These are phyloP conservation scores for Mystacornis crossleyi DNA, from an alignment of 2,113 vertebrate genomes.

Conservation along the genomic window DNA sequence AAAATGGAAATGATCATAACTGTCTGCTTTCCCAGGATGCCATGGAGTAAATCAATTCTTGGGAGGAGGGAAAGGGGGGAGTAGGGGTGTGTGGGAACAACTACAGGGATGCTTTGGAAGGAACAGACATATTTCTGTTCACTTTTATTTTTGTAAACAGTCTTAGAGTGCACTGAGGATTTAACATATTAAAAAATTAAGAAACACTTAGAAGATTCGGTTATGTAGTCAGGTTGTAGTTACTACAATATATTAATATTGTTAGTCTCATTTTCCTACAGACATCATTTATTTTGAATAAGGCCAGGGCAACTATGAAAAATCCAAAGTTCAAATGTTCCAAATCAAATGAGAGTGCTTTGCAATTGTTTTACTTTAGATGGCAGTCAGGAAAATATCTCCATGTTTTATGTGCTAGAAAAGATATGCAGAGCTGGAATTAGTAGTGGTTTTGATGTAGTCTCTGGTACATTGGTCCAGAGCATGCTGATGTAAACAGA, in stretches of 20 bases:
- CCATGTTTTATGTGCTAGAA: neutral
- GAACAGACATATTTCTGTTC: neutral
- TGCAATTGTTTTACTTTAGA: neutral
- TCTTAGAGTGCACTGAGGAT: neutral
- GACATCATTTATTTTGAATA: neutral
- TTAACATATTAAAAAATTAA: neutral
- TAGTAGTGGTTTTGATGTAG: constrained; percentile 10
- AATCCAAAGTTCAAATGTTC: neutral
- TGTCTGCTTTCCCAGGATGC: neutral
- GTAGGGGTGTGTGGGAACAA: neutral
- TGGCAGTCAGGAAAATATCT: neutral
- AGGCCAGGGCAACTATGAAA: neutral
- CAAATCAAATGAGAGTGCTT: neutral
- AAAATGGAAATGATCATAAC: constrained; percentile 10
- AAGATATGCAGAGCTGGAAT: neutral
- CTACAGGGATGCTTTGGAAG: neutral
- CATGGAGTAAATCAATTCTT: neutral
- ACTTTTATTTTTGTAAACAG: neutral
- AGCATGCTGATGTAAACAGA: constrained; percentile 43
- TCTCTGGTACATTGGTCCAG: neutral
- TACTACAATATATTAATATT: neutral
- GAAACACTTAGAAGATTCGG: neutral
- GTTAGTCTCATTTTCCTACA: neutral
- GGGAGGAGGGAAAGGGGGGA: neutral
- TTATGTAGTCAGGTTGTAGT: neutral